Base-by-base conservation (phyloP, 2,113 vertebrate genomes). In the Callipepla squamata region DNA sequence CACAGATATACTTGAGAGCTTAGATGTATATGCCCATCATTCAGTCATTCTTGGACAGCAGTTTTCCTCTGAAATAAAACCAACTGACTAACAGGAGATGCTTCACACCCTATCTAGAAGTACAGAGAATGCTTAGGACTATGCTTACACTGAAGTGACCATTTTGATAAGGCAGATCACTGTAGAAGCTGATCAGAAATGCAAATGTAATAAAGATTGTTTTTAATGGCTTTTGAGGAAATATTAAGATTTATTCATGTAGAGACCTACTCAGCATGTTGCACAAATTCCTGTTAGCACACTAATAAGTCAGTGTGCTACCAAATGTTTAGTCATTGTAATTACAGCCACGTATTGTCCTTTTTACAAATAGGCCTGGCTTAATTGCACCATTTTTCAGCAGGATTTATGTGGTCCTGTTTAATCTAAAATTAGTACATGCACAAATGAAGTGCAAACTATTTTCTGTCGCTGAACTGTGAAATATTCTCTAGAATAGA, bases 341-440 rank as follows among this genome's bases (percentile, higher is more conserved):
- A 98, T 97, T 97, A 92, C 78, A 97, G 96, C 95, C 97, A 97
- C 97, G 97, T 97, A 96, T 97, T 97, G 96, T 97, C 96, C 95
- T 95, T 97, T 95, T 97, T 88, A 96, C 97, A 97, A 97, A 97
- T 96, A 97, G 95, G 96, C 96, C 89, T 95, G 87, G 62, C 95
- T 97, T 97, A 97, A 97, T 97, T 96, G 96, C 94, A 96, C 96
- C 94, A 95, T 97, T 97, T 97, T 97, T 97, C 96, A 97, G 95
- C 47, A 97, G 92, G 96, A 97, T 97, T 97, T 97, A 97, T 98
- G 97, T 97, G 93, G 84, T 93, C 45, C 92, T 95, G 85, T 85
- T 97, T 97, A 96, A 97, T 97, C 97, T 95, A 97, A 97, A 97
- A 97, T 97, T 97, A 97, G 94, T 97, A 96, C 94, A 97, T 69